phyloP scores from a whole-genome alignment of 2,888 invertebrate species.

The Octodonta nipae region DNA sequence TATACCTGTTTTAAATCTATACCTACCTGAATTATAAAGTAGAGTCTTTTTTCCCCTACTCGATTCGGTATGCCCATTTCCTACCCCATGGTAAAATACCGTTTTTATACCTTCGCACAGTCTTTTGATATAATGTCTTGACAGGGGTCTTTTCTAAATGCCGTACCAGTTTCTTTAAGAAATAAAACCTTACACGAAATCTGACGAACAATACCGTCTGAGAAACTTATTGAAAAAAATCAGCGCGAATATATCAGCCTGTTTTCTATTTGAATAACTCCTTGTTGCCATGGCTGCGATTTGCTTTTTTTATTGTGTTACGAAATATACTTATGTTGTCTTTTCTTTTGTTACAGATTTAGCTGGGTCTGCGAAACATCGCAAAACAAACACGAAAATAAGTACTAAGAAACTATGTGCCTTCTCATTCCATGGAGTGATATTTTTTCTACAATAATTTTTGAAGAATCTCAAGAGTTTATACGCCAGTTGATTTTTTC shows the following conservation, averaged over 20 bases:
- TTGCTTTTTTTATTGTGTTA: background rate
- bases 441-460: conserved; percentile 25
- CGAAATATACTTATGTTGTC: conserved; percentile 1
- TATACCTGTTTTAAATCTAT: conserved; percentile 22
- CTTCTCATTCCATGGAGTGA: conserved; percentile 32
- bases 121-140: conserved; percentile 21
- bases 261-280: background rate
- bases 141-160: conserved; percentile 19
- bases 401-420: conserved; percentile 25
- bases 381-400: conserved; percentile 13
- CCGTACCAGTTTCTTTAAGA: conserved; percentile 19
- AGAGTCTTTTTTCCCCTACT: conserved; percentile 13
- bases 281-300: background rate
- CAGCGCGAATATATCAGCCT: background rate
- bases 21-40: conserved; percentile 21
- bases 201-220: conserved; percentile 26
- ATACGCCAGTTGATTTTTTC: conserved; percentile 28
- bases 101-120: conserved; percentile 20
- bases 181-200: conserved; percentile 17
- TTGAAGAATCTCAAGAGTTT: conserved; percentile 25
- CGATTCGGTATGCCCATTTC: conserved; percentile 17
- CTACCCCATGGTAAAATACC: conserved; percentile 22
- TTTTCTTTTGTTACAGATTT: conserved; percentile 24
- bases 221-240: conserved; percentile 20
- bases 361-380: conserved; percentile 22